Conservation (phyloP, 2,888 invertebrate species). For the Hirtodrosophila confusa region DNA sequence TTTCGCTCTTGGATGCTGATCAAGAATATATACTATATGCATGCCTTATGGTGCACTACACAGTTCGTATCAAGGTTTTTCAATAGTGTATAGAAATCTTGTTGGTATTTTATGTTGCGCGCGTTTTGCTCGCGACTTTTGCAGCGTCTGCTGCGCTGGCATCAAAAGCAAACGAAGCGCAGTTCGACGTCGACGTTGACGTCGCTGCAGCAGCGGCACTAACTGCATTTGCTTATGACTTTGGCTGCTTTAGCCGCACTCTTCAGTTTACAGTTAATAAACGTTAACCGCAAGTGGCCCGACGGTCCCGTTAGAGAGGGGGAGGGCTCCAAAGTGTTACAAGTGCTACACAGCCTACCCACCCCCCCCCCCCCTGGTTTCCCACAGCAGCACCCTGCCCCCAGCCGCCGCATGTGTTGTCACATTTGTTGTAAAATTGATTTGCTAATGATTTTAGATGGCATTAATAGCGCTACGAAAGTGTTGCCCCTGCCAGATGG, state of each 20-base stretch:
- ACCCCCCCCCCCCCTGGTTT: too few species aligned
- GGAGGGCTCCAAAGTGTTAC: slow-evolving; percentile 21
- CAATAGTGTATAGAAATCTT: too few species aligned
- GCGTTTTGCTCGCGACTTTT: slow-evolving; percentile 30
- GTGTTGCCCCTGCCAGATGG: not conserved
- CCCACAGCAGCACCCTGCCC: too few species aligned
- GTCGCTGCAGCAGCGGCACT: slow-evolving; percentile 8
- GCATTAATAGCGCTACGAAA: slow-evolving; percentile 50
- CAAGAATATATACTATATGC: too few species aligned
- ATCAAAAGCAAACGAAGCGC: slow-evolving; percentile 30
- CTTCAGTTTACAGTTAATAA: slow-evolving; percentile 63
- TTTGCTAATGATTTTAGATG: slow-evolving; percentile 66
- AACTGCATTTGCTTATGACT: slow-evolving; percentile 44
- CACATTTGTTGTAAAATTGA: slow-evolving; percentile 68
- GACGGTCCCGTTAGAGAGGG: slow-evolving; percentile 24
- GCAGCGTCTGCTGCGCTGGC: slow-evolving; percentile 18
- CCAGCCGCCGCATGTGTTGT: slow-evolving; percentile 34
- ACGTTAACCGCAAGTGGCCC: slow-evolving; percentile 60
- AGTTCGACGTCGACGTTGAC: slow-evolving; percentile 18
- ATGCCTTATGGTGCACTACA: too few species aligned
- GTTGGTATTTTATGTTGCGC: slow-evolving; percentile 1
- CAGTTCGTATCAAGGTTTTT: too few species aligned
- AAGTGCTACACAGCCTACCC: slow-evolving; percentile 24
- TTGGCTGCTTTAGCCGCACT: slow-evolving; percentile 1
- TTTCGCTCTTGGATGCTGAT: too few species aligned